Evolutionary conservation across 2,888 invertebrate genomes (phyloP), one percentile per base, ranked within the genome.

Genomic region (Drosophila mettleri): DNA sequence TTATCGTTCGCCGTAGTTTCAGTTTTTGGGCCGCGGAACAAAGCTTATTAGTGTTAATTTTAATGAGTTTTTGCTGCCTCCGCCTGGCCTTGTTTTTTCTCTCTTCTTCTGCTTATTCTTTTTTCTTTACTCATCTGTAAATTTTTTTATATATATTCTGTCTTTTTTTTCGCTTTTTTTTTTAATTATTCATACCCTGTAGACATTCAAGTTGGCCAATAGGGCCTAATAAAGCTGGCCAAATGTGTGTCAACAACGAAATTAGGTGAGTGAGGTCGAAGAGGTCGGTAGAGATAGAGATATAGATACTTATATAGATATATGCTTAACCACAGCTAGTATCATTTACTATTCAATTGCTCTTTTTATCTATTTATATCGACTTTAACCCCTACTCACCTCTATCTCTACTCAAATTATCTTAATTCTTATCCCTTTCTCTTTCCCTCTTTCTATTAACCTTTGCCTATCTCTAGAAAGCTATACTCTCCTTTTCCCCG

Each of bases 31-130:
- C 67, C 70, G 74, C 69, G 68, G 29, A 63, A 78, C 72, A 77
- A 80, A 80, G 78, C 80, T 80, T 78, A 78, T 78, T 80, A 78
- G 78, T 78, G 78, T 78, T 80, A 78, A 78, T 78, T 78, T 78
- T 80, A 78, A 80, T 78, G 78, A 78, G 80, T 78, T 78, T 80
- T 78, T 51, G 73, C 77, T 77, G 78, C 78, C 62, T 80, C 31
- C 20, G 78, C 74, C 62, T 77, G 80, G 59, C 73, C 78, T 65
- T 75, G 72, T 77, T 76, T 71, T 64, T 39, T 29, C 29, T 20
- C 20, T 33, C 8, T 57, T 16, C 3, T 33, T 16, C 3, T 18
- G 18, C 33, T 12, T 18, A 2, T 33, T 34, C 36, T 5, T 16
- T 12, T 38, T 16, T 27, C 16, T 16, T 16, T 58, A 33, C 43